Base-by-base conservation (phyloP, 2,888 invertebrate genomes). In the Chesias legatella region DNA sequence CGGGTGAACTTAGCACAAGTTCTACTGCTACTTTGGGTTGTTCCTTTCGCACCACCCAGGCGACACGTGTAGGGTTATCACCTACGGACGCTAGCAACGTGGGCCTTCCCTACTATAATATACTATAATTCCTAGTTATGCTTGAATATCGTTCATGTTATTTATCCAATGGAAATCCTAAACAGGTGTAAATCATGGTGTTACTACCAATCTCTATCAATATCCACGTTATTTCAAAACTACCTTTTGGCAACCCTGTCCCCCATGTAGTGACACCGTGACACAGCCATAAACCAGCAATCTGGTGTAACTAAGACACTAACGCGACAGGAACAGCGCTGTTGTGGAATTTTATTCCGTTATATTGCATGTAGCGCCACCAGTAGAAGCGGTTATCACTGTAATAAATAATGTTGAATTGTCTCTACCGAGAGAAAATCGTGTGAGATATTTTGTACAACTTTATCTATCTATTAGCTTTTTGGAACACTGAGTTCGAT, bases 261-360 rank as follows among this genome's bases (percentile, higher is more conserved):
- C 40, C 31, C 28, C 48, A 26, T 53, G 49, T 50, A 53, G 32
- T 51, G 52, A 48, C 48, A 58, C 54, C 53, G 39, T 59, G 66
- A 73, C 73, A 73, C 58, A 58, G 61, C 61, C 67, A 73, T 77
- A 79, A 77, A 75, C 67, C 67, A 72, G 53, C 56, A 58, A 56
- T 63, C 58, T 56, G 60, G 68, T 71, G 71, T 76, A 70, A 70
- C 66, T 62, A 64, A 69, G 67, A 72, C 69, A 58, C 65, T 54
- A 56, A 80, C 81, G 79, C 66, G 82, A 72, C 80, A 74, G 66
- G 59, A 67, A 79, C 83, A 77, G 56, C 63, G 67, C 58, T 67
- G 63, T 53, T 51, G 47, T 62, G 71, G 67, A 69, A 71, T 78
- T 73, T 75, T 67, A 73, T 74, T 68, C 78, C 73, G 77, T 75